Evolutionary conservation across 2,113 vertebrate species (phyloP), one percentile per base, ranked within the genome.

Genomic region (Uria aalge): DNA sequence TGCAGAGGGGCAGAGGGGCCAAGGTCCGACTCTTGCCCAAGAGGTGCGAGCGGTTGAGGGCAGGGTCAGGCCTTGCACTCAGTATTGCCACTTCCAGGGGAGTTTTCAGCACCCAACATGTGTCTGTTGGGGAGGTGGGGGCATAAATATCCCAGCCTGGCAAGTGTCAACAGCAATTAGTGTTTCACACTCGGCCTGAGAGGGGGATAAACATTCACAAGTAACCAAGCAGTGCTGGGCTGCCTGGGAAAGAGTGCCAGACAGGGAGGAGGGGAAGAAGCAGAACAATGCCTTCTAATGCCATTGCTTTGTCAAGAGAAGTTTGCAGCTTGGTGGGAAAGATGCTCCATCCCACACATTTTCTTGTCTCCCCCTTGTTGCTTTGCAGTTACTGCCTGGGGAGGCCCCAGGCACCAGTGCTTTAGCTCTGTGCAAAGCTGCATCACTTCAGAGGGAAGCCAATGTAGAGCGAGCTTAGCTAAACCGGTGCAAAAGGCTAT

Each of bases 161-260:
- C 47, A 48, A 55, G 93, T 92, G 96, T 96, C 92, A 97, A 57
- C 95, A 85, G 94, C 95, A 79, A 98, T 97, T 95, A 97, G 75
- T 59, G 86, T n/a, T 63, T 96, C 93, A 82, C 97, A 91, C 64
- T 74, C 12, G 20, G 57, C 62, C 88, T 11, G 69, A 71, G 92
- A 64, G 68, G 79, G 83, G 38, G 86, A 86, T 72, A 74, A 94
- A 87, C 74, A 53, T 57, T 29, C 90, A 84, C 85, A 85, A 71
- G 72, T 59, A 88, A 60, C 60, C 75, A 14, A 55, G 81, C n/a
- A 40, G 68, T 41, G 85, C 62, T 20, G 88, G 93, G 94, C 74
- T 79, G 71, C 75, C 73, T 47, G 82, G 55, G 47, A 45, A 66
- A 67, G 84, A 57, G 85, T 66, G 92, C 95, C 91, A 97, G 96